These are phyloP conservation scores for Halocynthia roretzi DNA, from an alignment of 23 tunicate species.

Conservation along the genomic window DNA sequence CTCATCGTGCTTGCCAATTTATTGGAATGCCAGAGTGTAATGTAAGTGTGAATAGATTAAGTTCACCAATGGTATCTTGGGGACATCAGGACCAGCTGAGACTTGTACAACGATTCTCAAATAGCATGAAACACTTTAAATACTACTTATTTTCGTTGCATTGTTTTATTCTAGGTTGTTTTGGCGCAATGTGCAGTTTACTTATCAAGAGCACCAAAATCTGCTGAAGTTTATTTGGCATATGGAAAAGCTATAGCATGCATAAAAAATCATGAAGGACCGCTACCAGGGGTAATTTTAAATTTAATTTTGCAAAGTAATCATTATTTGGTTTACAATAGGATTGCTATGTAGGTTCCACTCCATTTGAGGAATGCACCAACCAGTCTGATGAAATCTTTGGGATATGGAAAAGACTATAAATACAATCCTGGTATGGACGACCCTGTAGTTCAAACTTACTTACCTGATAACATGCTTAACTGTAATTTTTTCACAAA, in stretches of 20 bases:
- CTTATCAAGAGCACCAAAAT: constrained; percentile 60
- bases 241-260: constrained; percentile 31
- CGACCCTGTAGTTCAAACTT: constrained; percentile 20
- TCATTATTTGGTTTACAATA: no score
- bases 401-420: constrained; percentile 69
- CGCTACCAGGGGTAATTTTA: constrained; percentile 51
- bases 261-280: constrained; percentile 42
- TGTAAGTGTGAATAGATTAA: constrained; percentile 31
- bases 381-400: constrained; percentile 40
- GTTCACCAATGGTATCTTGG: no score
- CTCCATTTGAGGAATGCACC: constrained; percentile 59
- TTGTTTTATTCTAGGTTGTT: constrained; percentile 32
- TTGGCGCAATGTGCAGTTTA: constrained; percentile 71
- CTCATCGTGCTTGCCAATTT: constrained; percentile 48
- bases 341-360: constrained; percentile 41
- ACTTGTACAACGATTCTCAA: not conserved
- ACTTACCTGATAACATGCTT: constrained; percentile 27
- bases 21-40: constrained; percentile 87
- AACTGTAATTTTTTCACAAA: constrained; percentile 9
- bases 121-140: not conserved
- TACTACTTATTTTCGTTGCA: no score
- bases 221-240: constrained; percentile 51
- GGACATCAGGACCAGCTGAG: not conserved
- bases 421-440: constrained; percentile 33
- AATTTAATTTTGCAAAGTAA: not conserved